Evolutionary conservation across 2,797 vertebrate genomes (phyloP).

Genomic region (Periparus ater): DNA sequence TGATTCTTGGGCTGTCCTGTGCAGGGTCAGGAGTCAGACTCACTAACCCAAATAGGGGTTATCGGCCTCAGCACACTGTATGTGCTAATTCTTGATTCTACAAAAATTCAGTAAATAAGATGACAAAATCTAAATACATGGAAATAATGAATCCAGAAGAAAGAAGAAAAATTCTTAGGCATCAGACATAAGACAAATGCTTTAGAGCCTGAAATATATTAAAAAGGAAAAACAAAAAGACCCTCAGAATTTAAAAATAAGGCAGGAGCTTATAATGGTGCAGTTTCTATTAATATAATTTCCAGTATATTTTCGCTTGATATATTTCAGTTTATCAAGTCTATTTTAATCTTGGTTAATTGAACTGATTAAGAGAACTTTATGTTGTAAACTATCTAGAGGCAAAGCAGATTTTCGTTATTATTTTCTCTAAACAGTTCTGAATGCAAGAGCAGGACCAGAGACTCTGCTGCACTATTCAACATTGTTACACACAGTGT

Average conservation of each 20-base stretch:
- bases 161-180: not conserved
- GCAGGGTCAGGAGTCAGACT: not conserved
- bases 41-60: accelerated
- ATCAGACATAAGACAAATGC: not conserved
- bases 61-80: not conserved
- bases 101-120: not conserved
- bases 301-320: not conserved
- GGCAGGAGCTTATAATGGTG: not conserved
- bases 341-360: not conserved
- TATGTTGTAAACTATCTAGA: not conserved
- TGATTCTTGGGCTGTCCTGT: not conserved
- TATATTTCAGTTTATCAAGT: not conserved
- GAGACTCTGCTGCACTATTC: not conserved
- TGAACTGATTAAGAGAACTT: not conserved
- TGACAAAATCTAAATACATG: not conserved
- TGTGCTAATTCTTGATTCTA: not conserved
- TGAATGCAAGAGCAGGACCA: not conserved
- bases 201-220: not conserved
- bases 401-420: not conserved
- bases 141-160: not conserved
- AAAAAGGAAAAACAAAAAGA: not conserved
- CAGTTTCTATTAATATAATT: not conserved
- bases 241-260: not conserved
- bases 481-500: not conserved
- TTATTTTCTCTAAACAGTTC: not conserved